phyloP scores from a whole-genome alignment of 2,113 vertebrate species.

The Scolopax mira region DNA sequence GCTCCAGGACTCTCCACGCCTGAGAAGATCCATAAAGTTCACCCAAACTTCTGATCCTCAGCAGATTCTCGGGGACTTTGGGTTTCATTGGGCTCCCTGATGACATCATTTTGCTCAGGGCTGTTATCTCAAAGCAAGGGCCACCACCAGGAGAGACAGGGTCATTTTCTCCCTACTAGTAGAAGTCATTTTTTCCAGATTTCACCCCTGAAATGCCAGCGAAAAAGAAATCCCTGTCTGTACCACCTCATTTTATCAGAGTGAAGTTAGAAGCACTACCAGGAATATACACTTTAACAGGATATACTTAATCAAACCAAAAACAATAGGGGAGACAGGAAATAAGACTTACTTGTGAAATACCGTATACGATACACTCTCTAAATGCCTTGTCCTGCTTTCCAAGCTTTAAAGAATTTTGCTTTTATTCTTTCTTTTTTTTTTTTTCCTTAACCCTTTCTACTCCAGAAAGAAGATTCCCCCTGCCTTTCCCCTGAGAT shows the following conservation, averaged over 20 bases:
- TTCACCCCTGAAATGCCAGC: not conserved
- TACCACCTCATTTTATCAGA: slow-evolving; percentile 64
- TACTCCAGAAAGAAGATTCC: not conserved
- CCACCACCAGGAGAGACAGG: accelerated
- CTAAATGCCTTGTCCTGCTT: slow-evolving; percentile 62
- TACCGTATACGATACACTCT: slow-evolving; percentile 72
- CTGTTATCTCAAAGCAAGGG: not conserved
- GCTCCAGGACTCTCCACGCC: not conserved
- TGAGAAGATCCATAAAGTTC: not conserved
- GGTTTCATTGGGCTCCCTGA: not conserved
- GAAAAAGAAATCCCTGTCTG: not conserved
- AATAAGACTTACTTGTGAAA: slow-evolving; percentile 76
- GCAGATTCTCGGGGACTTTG: not conserved
- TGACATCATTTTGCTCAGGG: accelerated
- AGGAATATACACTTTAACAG: slow-evolving; percentile 85
- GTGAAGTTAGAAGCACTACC: slow-evolving; percentile 65
- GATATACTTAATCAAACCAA: slow-evolving; percentile 82
- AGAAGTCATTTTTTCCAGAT: not conserved
- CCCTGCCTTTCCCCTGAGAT: accelerated
- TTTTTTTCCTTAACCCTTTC: not conserved
- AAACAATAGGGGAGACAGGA: slow-evolving; percentile 83
- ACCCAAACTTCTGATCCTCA: not conserved
- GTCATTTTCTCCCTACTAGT: not conserved
- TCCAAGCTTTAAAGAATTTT: slow-evolving; percentile 35
- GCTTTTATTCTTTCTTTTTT: not conserved